These are phyloP conservation scores for Rutilus rutilus DNA, from an alignment of 2,113 vertebrate genomes.

Conservation along the genomic window DNA sequence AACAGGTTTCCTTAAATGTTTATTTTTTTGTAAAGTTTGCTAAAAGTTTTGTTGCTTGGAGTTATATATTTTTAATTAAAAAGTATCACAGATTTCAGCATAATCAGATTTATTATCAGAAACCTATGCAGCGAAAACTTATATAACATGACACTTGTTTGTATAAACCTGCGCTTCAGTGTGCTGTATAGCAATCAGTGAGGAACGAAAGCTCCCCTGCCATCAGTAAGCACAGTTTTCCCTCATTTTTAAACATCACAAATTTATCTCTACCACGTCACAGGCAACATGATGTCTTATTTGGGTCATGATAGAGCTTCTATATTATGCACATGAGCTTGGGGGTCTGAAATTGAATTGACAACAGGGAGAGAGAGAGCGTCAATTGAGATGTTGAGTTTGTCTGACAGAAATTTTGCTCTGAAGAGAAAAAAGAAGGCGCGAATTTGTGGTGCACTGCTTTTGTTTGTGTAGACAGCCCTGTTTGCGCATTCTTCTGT, in stretches of 20 bases:
- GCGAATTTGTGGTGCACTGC: conserved; percentile 61
- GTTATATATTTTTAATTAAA: not conserved
- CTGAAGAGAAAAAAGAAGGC: conserved; percentile 60
- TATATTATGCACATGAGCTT: conserved; percentile 71
- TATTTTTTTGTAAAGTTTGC: no score
- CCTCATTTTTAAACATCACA: conserved; percentile 60
- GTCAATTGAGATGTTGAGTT: conserved; percentile 79
- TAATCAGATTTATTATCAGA: not conserved
- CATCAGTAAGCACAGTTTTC: not conserved
- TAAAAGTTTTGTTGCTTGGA: not conserved
- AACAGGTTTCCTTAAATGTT: no score
- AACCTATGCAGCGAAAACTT: not conserved
- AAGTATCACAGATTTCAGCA: not conserved
- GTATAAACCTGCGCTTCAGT: not conserved
- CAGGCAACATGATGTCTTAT: conserved; percentile 72
- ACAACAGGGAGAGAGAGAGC: conserved; percentile 54
- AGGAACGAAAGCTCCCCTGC: not conserved
- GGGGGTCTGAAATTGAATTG: conserved; percentile 26
- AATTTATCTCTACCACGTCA: conserved; percentile 20
- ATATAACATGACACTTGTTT: not conserved
- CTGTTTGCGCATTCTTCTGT: conserved; percentile 68
- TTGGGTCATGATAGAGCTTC: conserved; percentile 78
- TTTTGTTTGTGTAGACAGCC: conserved; percentile 74
- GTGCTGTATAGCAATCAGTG: not conserved
- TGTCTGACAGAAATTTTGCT: conserved; percentile 67